Percentiles rank a stretch among this genome's conserved stretches.
These are phyloP conservation scores for Bradypodion pumilum DNA, from an alignment of 2,797 vertebrate species.

Conservation along the genomic window DNA sequence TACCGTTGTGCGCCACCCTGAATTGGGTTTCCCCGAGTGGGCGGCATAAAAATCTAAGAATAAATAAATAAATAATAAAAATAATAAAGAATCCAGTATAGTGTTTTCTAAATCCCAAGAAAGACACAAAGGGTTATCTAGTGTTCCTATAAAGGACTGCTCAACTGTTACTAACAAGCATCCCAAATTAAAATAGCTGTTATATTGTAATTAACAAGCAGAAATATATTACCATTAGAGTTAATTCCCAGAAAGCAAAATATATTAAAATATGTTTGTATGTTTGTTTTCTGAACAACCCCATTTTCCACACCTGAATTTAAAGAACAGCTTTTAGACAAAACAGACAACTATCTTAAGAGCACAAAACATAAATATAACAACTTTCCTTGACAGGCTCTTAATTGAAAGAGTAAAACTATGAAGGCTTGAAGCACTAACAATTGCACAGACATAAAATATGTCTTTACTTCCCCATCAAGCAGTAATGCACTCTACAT, in stretches of 20 bases:
- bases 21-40: too few relatives aligned
- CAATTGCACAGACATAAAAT: constrained; percentile 48
- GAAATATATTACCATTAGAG: constrained; percentile 53
- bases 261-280: constrained; percentile 35
- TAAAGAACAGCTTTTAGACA: constrained; percentile 48
- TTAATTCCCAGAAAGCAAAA: constrained; percentile 53
- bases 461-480: constrained; percentile 21
- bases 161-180: constrained; percentile 60
- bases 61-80: too few relatives aligned
- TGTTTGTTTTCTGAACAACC: constrained; percentile 51
- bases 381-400: constrained; percentile 40
- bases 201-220: constrained; percentile 65
- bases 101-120: constrained; percentile 54
- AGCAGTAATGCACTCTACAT: constrained; percentile 6
- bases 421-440: constrained; percentile 49
- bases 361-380: constrained; percentile 48
- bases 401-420: constrained; percentile 46
- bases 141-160: constrained; percentile 48
- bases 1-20: too few relatives aligned
- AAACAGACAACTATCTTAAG: constrained; percentile 50
- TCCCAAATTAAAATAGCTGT: constrained; percentile 64
- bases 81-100: constrained; percentile 57
- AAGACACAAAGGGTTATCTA: constrained; percentile 66
- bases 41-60: too few relatives aligned
- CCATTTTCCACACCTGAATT: constrained; percentile 41